phyloP scores from a whole-genome alignment of 2,797 vertebrate species.

The Sebastes wilsoni region DNA sequence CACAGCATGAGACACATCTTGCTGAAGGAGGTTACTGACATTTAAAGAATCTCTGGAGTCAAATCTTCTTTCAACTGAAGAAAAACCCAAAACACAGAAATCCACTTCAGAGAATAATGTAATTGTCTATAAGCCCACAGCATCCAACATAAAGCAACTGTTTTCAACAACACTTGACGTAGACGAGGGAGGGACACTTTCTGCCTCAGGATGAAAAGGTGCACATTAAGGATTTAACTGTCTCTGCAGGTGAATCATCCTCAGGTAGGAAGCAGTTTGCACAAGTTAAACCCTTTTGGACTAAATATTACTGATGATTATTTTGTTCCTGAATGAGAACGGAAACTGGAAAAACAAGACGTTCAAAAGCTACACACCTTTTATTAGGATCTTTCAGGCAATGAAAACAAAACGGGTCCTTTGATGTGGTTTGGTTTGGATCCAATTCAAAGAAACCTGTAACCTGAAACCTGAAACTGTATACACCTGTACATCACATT shows the following conservation, averaged over 20 bases:
- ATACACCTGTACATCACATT: background rate
- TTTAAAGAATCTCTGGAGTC: background rate
- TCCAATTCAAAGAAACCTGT: background rate
- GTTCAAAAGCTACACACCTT: background rate
- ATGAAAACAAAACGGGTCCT: background rate
- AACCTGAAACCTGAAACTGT: background rate
- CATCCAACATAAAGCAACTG: background rate
- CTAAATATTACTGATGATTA: background rate
- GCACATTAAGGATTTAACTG: background rate
- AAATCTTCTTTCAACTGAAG: background rate
- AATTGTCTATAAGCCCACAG: background rate
- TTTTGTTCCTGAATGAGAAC: background rate
- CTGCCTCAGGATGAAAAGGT: background rate
- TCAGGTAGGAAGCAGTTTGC: background rate
- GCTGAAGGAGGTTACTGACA: background rate
- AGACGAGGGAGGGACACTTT: background rate
- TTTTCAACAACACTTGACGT: background rate
- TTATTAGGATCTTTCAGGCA: background rate
- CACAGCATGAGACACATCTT: background rate
- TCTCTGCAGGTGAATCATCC: background rate
- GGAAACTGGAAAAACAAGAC: background rate
- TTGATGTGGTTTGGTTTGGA: background rate
- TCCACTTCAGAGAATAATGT: background rate
- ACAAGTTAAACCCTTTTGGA: background rate
- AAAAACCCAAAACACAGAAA: background rate